These are phyloP conservation scores for Telmatochromis sp. DNA, from an alignment of 2,113 vertebrate genomes.

Conservation along the genomic window DNA sequence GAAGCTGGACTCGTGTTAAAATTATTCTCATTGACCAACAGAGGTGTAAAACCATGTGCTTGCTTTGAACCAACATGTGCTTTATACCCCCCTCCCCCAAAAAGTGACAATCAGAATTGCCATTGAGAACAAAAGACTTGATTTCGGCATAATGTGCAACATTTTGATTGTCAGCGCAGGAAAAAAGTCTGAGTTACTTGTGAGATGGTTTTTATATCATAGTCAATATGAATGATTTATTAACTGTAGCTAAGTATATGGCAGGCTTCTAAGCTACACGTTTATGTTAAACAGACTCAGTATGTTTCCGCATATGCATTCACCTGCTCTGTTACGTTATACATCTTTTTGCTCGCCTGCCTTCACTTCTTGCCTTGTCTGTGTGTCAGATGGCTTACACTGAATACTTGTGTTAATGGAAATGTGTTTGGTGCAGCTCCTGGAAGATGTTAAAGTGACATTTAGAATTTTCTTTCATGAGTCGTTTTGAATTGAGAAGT, in stretches of 20 bases:
- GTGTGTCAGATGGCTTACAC: constrained; percentile 36
- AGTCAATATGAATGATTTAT: constrained; percentile 27
- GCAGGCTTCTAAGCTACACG: constrained; percentile 15
- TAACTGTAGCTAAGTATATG: constrained; percentile 25
- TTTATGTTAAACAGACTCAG: constrained; percentile 37
- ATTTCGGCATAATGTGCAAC: constrained; percentile 34
- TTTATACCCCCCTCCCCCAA: constrained; percentile 39
- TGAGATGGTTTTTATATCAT: constrained; percentile 39
- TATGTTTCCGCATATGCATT: constrained; percentile 43
- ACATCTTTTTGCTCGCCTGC: constrained; percentile 39
- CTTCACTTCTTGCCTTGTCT: constrained; percentile 64
- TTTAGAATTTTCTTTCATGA: not conserved
- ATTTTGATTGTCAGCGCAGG: constrained; percentile 36
- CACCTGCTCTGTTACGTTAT: constrained; percentile 21
- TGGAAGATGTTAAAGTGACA: not conserved
- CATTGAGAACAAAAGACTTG: constrained; percentile 29
- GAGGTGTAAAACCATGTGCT: not conserved
- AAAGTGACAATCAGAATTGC: constrained; percentile 68
- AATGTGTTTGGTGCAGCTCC: constrained; percentile 9
- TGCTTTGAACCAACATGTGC: constrained; percentile 62
- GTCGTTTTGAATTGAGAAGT: not conserved
- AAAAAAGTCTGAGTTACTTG: constrained; percentile 20
- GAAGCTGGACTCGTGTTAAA: not conserved
- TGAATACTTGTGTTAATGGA: constrained; percentile 2
- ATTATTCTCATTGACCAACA: constrained; percentile 9